Evolutionary conservation across 2,113 vertebrate species (phyloP).

Genomic region (Salvelinus namaycush): DNA sequence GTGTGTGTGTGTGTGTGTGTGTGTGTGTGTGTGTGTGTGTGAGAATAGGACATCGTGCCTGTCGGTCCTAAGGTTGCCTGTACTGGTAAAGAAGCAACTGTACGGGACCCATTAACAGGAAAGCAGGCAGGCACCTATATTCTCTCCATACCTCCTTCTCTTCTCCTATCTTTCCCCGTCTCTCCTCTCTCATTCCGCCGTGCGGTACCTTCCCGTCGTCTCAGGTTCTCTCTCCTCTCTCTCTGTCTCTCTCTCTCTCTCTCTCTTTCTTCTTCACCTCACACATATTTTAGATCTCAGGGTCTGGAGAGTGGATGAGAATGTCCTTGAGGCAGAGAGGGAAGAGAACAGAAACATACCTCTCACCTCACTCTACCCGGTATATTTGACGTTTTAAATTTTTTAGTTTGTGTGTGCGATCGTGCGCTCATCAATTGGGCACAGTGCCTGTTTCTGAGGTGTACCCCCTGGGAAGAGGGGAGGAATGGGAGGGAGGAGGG

Average conservation of each 20-base stretch:
- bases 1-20: conserved; percentile 1
- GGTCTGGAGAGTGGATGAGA: no score
- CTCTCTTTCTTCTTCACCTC: neutral
- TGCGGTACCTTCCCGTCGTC: neutral
- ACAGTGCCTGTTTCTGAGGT: no score
- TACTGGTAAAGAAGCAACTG: neutral
- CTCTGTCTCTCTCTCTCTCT: neutral
- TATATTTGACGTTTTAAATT: no score
- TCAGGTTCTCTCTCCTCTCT: neutral
- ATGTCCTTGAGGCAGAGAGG: no score
- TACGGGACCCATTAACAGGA: neutral
- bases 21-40: neutral
- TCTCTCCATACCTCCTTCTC: neutral
- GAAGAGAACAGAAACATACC: no score
- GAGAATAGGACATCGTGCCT: neutral
- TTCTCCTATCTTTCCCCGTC: neutral
- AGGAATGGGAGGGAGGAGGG: neutral
- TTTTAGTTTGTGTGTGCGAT: neutral
- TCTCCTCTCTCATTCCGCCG: neutral
- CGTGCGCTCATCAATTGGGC: neutral
- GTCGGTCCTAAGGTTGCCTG: neutral
- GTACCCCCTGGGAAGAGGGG: no score
- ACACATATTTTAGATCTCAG: no score
- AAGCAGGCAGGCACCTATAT: neutral
- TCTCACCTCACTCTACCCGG: no score